Evolutionary conservation across 2,797 vertebrate species (phyloP).

Genomic region (Semotilus atromaculatus): DNA sequence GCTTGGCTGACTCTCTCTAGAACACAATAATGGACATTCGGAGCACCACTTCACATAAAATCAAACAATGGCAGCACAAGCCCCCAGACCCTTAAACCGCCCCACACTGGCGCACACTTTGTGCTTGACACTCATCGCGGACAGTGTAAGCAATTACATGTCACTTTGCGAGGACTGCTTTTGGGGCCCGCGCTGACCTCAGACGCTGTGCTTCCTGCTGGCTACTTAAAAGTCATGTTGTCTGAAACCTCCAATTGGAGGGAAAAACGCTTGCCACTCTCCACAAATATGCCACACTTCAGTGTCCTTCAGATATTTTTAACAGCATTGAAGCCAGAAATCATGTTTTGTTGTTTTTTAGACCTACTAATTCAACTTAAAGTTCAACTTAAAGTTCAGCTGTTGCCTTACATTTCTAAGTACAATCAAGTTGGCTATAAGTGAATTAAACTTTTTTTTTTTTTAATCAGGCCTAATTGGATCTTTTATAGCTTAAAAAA

Average conservation of each 20-base stretch:
- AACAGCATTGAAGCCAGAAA: background rate
- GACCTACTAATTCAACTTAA: background rate
- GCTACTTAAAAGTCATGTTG: slow-evolving; percentile 55
- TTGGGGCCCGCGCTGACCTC: slow-evolving; percentile 23
- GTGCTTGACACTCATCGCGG: slow-evolving; percentile 48
- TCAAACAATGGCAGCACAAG: slow-evolving; percentile 65
- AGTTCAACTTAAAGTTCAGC: background rate
- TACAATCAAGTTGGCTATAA: background rate
- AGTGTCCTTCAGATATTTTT: background rate
- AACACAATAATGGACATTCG: slow-evolving; percentile 72
- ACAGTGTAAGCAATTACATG: slow-evolving; percentile 59
- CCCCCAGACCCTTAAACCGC: background rate
- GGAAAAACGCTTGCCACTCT: background rate
- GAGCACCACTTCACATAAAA: slow-evolving; percentile 65
- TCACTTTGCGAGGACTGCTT: slow-evolving; percentile 61
- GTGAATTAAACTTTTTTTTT: background rate
- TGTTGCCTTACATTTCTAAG: background rate
- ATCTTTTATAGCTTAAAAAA: background rate
- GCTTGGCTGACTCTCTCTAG: slow-evolving; percentile 67
- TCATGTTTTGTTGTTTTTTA: background rate
- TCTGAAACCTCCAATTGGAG: slow-evolving; percentile 49
- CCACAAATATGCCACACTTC: background rate
- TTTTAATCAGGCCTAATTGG: background rate
- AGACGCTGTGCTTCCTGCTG: slow-evolving; percentile 50
- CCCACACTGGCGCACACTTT: slow-evolving; percentile 50